Evolutionary conservation across 1,140 invertebrate species (phyloP).

Genomic region (Lepidurus couesii): DNA sequence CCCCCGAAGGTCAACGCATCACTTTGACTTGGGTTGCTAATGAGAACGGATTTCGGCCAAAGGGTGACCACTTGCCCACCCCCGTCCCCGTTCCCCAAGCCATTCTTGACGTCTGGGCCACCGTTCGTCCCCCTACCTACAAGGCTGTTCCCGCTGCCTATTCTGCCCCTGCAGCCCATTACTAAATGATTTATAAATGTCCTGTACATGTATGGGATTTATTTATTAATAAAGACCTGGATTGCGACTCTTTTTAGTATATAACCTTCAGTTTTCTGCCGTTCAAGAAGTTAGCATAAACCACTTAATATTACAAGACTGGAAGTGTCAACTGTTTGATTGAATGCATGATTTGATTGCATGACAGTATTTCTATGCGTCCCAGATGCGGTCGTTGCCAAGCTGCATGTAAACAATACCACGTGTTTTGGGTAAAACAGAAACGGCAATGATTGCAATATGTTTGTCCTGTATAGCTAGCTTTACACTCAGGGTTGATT

Average conservation of each 20-base stretch:
- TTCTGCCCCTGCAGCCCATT: not conserved
- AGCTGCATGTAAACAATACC: no score
- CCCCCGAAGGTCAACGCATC: constrained; percentile 38
- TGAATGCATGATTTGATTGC: no score
- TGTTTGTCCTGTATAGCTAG: no score
- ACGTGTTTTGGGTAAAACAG: no score
- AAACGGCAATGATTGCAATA: no score
- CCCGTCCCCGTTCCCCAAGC: constrained; percentile 35
- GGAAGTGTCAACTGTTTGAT: no score
- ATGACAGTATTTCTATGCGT: no score
- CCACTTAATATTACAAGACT: no score
- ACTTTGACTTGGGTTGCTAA: constrained; percentile 39
- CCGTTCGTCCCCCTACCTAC: constrained; percentile 33
- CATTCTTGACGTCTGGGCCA: constrained; percentile 26
- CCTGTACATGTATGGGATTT: not conserved
- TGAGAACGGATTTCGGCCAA: constrained; percentile 40
- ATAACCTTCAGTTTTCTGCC: not conserved
- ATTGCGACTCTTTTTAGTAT: not conserved
- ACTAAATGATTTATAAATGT: not conserved
- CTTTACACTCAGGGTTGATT: not conserved
- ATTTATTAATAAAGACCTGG: not conserved
- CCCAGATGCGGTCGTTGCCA: no score
- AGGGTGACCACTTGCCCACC: constrained; percentile 39
- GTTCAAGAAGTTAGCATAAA: not conserved
- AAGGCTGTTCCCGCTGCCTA: not conserved